Percentiles rank a stretch among this genome's conserved stretches.
These are phyloP conservation scores for Steinernema khuongi DNA, from an alignment of 1,140 invertebrate species.

Conservation along the genomic window DNA sequence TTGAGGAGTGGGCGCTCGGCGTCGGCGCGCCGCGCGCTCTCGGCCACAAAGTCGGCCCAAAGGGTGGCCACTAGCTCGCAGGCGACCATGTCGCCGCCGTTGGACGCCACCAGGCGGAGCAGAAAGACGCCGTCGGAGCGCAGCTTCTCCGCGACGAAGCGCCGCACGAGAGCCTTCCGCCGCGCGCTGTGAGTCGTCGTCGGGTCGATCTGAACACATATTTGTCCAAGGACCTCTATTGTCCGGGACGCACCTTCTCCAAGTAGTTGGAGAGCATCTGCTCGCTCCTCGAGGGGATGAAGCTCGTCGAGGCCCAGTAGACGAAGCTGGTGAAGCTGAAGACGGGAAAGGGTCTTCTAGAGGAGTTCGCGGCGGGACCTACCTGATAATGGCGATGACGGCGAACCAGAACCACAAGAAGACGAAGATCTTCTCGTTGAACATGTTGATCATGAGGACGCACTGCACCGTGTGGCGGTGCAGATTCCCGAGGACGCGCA, in stretches of 20 bases:
- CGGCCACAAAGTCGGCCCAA: constrained; percentile 47
- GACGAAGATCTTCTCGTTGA: constrained; percentile 61
- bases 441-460: constrained; percentile 61
- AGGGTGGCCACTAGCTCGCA: constrained; percentile 45
- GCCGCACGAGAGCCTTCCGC: constrained; percentile 38
- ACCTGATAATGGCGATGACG: constrained; percentile 43
- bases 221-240: neutral
- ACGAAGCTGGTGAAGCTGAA: constrained; percentile 39
- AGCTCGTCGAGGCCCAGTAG: constrained; percentile 36
- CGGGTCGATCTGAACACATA: constrained; percentile 46
- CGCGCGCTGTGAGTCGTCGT: constrained; percentile 25
- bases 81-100: constrained; percentile 55
- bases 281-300: constrained; percentile 27
- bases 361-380: neutral
- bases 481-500: constrained; percentile 41
- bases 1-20: constrained; percentile 35
- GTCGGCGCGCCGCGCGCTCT: constrained; percentile 21
- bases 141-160: constrained; percentile 53
- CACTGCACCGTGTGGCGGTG: constrained; percentile 54
- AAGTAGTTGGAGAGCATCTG: constrained; percentile 44
- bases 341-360: neutral
- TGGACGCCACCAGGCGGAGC: constrained; percentile 49
- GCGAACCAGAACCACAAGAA: constrained; percentile 58
- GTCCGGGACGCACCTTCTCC: constrained; percentile 34
- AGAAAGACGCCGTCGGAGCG: constrained; percentile 59